These are phyloP conservation scores for Entomobrya multifasciata DNA, from an alignment of 2,888 invertebrate species.

Conservation along the genomic window DNA sequence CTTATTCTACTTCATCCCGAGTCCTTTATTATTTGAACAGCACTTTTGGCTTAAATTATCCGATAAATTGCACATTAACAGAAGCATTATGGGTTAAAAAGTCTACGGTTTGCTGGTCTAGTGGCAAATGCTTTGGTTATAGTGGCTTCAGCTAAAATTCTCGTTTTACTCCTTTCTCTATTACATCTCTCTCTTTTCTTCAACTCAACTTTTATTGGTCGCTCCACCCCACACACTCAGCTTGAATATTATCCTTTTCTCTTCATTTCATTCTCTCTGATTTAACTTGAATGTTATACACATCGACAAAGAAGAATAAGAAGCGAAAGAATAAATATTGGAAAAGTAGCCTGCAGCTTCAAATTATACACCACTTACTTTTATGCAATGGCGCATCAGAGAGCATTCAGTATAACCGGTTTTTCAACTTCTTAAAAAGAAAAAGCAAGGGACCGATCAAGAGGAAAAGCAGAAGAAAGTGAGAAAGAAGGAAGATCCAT, in stretches of 20 bases:
- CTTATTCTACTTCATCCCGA: slow-evolving; percentile 37
- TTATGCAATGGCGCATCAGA: too few species aligned
- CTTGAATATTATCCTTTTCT: slow-evolving; percentile 42
- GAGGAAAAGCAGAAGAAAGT: slow-evolving; percentile 33
- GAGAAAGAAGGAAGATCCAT: slow-evolving; percentile 4
- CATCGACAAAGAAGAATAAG: not conserved
- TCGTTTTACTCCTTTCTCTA: not conserved
- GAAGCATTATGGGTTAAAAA: slow-evolving; percentile 59
- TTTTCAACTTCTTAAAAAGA: slow-evolving; percentile 6
- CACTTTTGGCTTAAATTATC: slow-evolving; percentile 64
- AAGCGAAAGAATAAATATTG: slow-evolving; percentile 20
- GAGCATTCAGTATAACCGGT: too few species aligned
- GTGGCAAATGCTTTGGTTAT: not conserved
- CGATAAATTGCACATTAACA: slow-evolving; percentile 70
- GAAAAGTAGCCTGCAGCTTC: slow-evolving; percentile 48
- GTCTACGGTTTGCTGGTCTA: slow-evolving; percentile 35
- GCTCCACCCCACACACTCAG: slow-evolving; percentile 45
- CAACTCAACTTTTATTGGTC: slow-evolving; percentile 12
- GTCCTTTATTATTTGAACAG: slow-evolving; percentile 42
- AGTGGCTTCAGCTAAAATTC: not conserved
- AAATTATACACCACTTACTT: not conserved
- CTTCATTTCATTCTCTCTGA: slow-evolving; percentile 8
- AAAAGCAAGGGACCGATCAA: slow-evolving; percentile 35
- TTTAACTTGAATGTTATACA: slow-evolving; percentile 2
- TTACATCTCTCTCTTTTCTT: not conserved